Base-by-base conservation (phyloP, 23 tunicate genomes). In the Pegea sp. region DNA sequence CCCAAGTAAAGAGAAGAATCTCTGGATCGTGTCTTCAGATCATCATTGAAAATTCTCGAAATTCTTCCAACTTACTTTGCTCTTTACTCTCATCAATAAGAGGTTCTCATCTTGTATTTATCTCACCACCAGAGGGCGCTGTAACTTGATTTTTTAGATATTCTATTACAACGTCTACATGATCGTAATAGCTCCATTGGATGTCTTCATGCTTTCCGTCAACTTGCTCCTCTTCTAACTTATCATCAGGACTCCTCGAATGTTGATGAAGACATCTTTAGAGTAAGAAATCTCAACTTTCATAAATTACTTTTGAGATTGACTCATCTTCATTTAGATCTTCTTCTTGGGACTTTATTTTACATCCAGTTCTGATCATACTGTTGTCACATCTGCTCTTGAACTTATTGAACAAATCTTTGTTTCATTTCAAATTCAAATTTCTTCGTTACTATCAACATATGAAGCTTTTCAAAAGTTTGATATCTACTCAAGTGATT, bases 391-490 rank as follows among this genome's bases (percentile, higher is more conserved):
- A n/a, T 42, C 70, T 6, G 62, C 95, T 4, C 64, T 84, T 43
- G 95, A 84, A 49, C 53, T 78, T 13, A 31, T 74, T 11, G 86
- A 84, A 32, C 65, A 62, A 24, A 38, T 84, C 24, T 53, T 84
- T 19, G 46, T 38, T 38, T 38, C 46, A 8, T n/a, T n/a, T n/a
- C n/a, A n/a, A n/a, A n/a, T n/a, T n/a, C n/a, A n/a, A n/a, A n/a
- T n/a, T n/a, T n/a, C n/a, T n/a, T n/a, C n/a, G n/a, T n/a, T n/a
- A n/a, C n/a, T n/a, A n/a, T n/a, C n/a, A n/a, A n/a, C n/a, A n/a
- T n/a, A n/a, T n/a, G n/a, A n/a, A n/a, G n/a, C n/a, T n/a, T n/a
- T n/a, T n/a, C n/a, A n/a, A n/a, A n/a, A n/a, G n/a, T n/a, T n/a
- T n/a, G n/a, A n/a, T n/a, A n/a, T n/a, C n/a, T n/a, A n/a, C n/a